Conservation (phyloP, 2,888 invertebrate genomes). For the Ormyrus nitidulus region DNA sequence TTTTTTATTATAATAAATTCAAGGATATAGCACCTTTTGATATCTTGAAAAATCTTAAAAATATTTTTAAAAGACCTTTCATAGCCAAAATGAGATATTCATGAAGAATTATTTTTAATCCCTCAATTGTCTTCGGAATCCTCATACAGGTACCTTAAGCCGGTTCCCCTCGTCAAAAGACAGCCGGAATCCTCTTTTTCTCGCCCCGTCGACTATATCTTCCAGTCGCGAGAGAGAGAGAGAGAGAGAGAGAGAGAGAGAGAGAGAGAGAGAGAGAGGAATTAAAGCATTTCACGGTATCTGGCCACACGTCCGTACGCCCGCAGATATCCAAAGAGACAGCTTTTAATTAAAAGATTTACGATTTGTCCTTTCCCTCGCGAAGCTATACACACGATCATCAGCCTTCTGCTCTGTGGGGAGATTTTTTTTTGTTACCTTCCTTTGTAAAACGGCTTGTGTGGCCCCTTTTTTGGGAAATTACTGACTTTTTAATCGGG, state of each 20-base stretch:
- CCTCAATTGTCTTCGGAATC: too few relatives aligned
- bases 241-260: background rate
- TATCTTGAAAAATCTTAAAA: too few relatives aligned
- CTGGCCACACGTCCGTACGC: slow-evolving; percentile 13
- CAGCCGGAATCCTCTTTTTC: slow-evolving; percentile 13
- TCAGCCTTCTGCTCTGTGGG: background rate
- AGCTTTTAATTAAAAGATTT: slow-evolving; percentile 67
- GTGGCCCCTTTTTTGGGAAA: too few relatives aligned
- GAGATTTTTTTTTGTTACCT: too few relatives aligned
- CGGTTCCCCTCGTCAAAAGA: slow-evolving; percentile 34
- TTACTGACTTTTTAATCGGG: too few relatives aligned
- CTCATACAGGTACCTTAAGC: background rate
- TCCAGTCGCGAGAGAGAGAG: background rate
- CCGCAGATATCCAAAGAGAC: slow-evolving; percentile 58
- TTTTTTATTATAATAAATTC: too few relatives aligned
- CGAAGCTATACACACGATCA: background rate
- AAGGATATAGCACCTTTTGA: too few relatives aligned
- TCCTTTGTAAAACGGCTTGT: too few relatives aligned
- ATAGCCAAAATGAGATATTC: too few relatives aligned
- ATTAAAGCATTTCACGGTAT: slow-evolving; percentile 50
- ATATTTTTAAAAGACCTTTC: too few relatives aligned
- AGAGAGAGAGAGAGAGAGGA: background rate
- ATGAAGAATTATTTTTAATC: too few relatives aligned
- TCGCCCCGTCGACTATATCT: background rate
- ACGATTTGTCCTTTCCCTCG: slow-evolving; percentile 57